phyloP scores from a whole-genome alignment of 2,888 invertebrate genomes.

The Deilephila elpenor region DNA sequence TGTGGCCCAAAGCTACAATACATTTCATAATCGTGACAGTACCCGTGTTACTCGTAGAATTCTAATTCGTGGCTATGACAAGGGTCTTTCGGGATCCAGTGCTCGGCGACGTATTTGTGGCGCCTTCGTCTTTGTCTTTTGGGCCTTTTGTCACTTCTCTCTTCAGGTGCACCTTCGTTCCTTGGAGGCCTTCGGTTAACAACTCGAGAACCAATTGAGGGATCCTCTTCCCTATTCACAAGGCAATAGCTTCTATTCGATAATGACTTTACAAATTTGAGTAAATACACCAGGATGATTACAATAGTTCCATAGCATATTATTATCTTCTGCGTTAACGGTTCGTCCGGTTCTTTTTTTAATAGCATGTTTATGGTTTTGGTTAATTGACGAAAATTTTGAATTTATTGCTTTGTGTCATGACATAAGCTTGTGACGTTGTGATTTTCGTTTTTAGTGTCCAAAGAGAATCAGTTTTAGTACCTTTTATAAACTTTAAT shows the following conservation, averaged over 20 bases:
- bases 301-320: slow-evolving; percentile 51
- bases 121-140: slow-evolving; percentile 51
- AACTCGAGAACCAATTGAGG: slow-evolving; percentile 14
- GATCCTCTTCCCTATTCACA: not conserved
- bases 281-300: slow-evolving; percentile 50
- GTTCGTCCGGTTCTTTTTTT: slow-evolving; percentile 53
- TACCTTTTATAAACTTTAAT: not conserved
- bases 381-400: slow-evolving; percentile 34
- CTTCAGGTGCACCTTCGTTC: slow-evolving; percentile 20
- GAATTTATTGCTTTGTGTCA: slow-evolving; percentile 24
- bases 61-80: slow-evolving; percentile 41
- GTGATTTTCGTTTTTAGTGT: not conserved
- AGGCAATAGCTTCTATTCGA: slow-evolving; percentile 33
- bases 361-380: slow-evolving; percentile 55
- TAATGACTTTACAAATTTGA: slow-evolving; percentile 51
- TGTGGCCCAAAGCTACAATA: slow-evolving; percentile 4
- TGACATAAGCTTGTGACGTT: slow-evolving; percentile 5
- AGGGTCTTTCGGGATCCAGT: slow-evolving; percentile 49
- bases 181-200: slow-evolving; percentile 14
- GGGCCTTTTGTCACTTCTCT: slow-evolving; percentile 42
- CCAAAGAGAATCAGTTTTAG: not conserved
- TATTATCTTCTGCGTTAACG: slow-evolving; percentile 46
- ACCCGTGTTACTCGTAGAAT: slow-evolving; percentile 42
- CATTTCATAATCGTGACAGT: slow-evolving; percentile 6
- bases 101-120: slow-evolving; percentile 49